Percentiles rank a stretch among this genome's conserved stretches.
These are phyloP conservation scores for Phengaris arion DNA, from an alignment of 2,888 invertebrate species.

Conservation along the genomic window DNA sequence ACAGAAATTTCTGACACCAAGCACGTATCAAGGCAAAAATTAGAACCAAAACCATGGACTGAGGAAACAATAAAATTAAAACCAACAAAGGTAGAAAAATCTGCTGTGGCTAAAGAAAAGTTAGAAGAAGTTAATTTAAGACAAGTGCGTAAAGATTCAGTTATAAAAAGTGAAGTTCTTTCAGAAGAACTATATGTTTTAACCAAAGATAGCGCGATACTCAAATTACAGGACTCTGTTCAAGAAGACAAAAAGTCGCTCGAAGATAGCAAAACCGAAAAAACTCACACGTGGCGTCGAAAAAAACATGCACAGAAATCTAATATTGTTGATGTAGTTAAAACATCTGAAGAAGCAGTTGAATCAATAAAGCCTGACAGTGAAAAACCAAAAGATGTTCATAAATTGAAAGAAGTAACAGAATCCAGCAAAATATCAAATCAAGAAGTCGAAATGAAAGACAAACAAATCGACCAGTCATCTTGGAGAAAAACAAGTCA, in stretches of 20 bases:
- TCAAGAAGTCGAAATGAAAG: neutral
- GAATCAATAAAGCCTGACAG: neutral
- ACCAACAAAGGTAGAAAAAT: conserved; percentile 80
- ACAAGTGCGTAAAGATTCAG: conserved; percentile 47
- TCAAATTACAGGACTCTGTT: neutral
- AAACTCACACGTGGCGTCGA: conserved; percentile 14
- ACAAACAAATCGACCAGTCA: neutral
- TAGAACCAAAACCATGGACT: conserved; percentile 76
- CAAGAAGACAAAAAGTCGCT: neutral
- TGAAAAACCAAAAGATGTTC: neutral
- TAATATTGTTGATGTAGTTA: neutral
- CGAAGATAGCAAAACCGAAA: neutral
- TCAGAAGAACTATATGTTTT: conserved; percentile 4
- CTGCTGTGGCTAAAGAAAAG: conserved; percentile 75
- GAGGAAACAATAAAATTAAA: conserved; percentile 82
- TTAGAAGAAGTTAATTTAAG: conserved; percentile 66
- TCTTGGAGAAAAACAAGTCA: neutral
- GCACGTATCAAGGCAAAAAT: conserved; percentile 27
- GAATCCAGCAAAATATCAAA: neutral
- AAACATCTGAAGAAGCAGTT: neutral
- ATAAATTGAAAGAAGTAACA: neutral
- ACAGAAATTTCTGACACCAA: conserved; percentile 37
- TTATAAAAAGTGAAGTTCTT: conserved; percentile 18
- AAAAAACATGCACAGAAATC: neutral
- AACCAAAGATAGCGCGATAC: neutral